Conservation (phyloP, 2,888 invertebrate genomes). For the Balanococcus diminutus region DNA sequence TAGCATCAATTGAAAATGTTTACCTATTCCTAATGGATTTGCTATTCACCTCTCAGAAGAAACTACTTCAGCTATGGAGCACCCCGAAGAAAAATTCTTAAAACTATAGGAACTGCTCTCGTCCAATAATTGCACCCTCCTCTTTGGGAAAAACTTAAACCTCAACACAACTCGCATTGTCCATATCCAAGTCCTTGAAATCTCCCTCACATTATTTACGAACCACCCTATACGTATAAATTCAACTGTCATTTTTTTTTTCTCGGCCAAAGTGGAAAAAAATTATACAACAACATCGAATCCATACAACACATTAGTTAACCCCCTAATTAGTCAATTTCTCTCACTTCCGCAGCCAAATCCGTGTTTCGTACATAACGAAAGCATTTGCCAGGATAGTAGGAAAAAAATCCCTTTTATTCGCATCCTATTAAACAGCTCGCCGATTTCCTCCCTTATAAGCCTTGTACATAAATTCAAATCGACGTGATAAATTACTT, state of each 20-base stretch:
- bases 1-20: no score
- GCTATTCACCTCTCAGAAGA: no score
- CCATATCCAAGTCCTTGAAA: no score
- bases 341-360: neutral
- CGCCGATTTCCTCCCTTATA: slow-evolving; percentile 1
- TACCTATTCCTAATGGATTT: no score
- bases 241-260: neutral
- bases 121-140: no score
- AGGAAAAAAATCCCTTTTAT: neutral
- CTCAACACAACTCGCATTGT: no score
- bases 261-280: neutral
- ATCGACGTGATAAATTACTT: slow-evolving; percentile 13
- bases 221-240: neutral
- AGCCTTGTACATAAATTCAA: neutral
- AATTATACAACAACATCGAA: neutral
- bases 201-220: no score
- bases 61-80: no score
- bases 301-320: neutral
- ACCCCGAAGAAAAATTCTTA: no score
- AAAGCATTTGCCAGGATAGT: no score
- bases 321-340: slow-evolving; percentile 7
- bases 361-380: slow-evolving; percentile 1
- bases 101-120: no score
- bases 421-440: slow-evolving; percentile 22
- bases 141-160: no score